Base-by-base conservation (phyloP, 2,888 invertebrate species). In the Lucinisca nassula region DNA sequence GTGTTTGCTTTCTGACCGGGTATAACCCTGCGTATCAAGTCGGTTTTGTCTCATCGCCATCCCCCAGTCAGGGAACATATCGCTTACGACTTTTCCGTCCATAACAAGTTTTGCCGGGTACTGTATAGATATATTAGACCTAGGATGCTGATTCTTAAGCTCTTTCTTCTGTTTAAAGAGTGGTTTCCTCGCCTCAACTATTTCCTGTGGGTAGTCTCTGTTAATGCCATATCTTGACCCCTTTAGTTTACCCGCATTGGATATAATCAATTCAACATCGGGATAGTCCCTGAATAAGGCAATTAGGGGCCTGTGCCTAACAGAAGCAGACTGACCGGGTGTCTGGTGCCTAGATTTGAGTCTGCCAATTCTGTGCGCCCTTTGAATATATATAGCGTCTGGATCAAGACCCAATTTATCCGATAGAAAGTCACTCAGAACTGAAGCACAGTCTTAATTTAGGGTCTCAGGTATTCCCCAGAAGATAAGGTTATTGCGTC, bases 81-180 rank as follows among this genome's bases (percentile, higher is more conserved):
- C 51, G 6, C 30, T 6, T 3, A 51, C 30, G 30, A 51, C 32
- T 51, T 27, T 51, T 6, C 76, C 76, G 27, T 35, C 14, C 27
- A 51, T 35, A 17, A 76, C 32, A 10, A 76, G 32, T 30, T 51
- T 76, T 8, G 76, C 76, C n/a, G 76, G 76, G 32, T 76, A 76
- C 14, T 30, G 32, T 30, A 76, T 76, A 51, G 3, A 17, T 17
- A 76, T 32, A 3, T 17, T 51, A 8, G 21, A 27, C n/a, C 8
- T 24, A 3, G 76, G 76, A 40, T 76, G 27, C 4, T 24, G 10
- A n/a, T 30, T 4, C 27, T 30, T 24, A 27, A 4, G 8, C 27
- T 10, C 4, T 2, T 51, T 76, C 51, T 32, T 27, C 27, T 30
- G 10, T 24, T 10, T 27, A 14, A 49, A 49, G 51, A 61, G 21